Evolutionary conservation across 2,797 vertebrate species (phyloP).

Genomic region (Mycteria americana): DNA sequence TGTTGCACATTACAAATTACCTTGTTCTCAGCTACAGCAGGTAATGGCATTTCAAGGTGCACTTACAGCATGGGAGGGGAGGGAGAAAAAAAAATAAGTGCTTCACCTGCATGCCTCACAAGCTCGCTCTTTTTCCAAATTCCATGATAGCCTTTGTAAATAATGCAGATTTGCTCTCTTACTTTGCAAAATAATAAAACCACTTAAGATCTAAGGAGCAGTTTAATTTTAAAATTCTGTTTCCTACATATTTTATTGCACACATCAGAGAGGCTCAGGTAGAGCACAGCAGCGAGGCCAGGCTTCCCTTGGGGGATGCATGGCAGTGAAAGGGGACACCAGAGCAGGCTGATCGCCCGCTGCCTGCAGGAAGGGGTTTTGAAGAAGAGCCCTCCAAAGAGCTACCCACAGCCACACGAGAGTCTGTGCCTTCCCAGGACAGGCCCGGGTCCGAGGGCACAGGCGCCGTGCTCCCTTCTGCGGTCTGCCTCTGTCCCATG

Average conservation of each 20-base stretch:
- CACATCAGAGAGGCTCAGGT: neutral
- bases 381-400: neutral
- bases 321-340: neutral
- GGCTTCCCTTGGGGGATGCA: neutral
- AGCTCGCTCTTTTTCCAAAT: neutral
- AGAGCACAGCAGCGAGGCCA: neutral
- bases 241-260: neutral
- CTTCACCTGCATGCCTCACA: neutral
- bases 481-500: neutral
- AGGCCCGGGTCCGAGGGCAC: neutral
- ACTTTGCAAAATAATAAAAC: neutral
- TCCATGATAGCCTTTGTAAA: neutral
- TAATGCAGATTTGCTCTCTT: neutral
- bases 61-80: neutral
- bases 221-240: neutral
- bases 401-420: fast-evolving
- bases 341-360: neutral
- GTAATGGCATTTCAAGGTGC: constrained; percentile 71
- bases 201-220: neutral
- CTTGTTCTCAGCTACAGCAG: constrained; percentile 56
- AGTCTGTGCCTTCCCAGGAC: neutral
- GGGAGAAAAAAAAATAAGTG: neutral
- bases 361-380: neutral
- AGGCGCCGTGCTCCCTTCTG: fast-evolving
- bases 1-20: constrained; percentile 77